A percentile compares a stretch with the other conserved stretches of the same genome.
phyloP scores from a whole-genome alignment of 2,797 vertebrate species.

The Chelon auratus region DNA sequence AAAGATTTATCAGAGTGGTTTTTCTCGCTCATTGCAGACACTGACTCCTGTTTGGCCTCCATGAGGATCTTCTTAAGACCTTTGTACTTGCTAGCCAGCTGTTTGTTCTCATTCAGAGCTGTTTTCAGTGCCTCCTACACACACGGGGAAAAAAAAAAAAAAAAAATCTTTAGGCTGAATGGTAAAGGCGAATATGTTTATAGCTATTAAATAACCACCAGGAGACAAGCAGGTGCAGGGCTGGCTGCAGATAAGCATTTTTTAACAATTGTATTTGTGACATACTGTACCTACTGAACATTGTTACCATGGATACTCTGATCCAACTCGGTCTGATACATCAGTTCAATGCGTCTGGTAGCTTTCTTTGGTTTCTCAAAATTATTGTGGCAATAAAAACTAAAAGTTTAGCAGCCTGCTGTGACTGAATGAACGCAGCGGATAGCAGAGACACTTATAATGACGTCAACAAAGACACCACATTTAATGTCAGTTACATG shows the following conservation, averaged over 20 bases:
- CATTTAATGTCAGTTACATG: neutral
- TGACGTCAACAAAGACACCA: neutral
- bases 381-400: neutral
- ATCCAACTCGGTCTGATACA: neutral
- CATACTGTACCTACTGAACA: neutral
- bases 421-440: neutral
- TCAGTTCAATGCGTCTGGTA: neutral
- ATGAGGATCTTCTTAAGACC: slow-evolving; percentile 73
- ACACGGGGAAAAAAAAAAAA: slow-evolving; percentile 40
- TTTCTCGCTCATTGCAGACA: slow-evolving; percentile 66
- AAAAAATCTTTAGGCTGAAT: slow-evolving; percentile 12
- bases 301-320: neutral
- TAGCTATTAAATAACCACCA: neutral
- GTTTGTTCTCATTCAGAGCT: slow-evolving; percentile 81
- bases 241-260: neutral
- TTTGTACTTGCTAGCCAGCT: slow-evolving; percentile 83
- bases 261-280: neutral
- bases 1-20: slow-evolving; percentile 70
- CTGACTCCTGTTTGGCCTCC: slow-evolving; percentile 76
- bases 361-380: too few species aligned
- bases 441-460: neutral
- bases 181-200: slow-evolving; percentile 8
- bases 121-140: slow-evolving; percentile 77
- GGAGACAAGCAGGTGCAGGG: neutral
- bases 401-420: neutral